phyloP scores from a whole-genome alignment of 35 echinoderm and acorn worm genomes.

The Apostichopus parvimensis region DNA sequence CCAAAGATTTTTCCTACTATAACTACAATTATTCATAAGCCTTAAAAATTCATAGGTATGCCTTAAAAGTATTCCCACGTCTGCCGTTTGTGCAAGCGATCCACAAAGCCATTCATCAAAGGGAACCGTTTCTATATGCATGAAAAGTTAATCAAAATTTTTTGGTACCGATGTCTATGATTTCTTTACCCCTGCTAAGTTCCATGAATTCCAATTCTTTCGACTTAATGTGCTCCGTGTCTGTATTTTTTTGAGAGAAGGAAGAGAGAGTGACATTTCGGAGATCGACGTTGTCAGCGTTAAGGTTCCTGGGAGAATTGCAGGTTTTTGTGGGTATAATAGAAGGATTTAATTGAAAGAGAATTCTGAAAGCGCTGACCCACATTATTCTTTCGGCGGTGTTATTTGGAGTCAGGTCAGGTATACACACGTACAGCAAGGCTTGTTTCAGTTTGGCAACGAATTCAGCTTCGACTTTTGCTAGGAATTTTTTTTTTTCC shows the following conservation, averaged over 20 bases:
- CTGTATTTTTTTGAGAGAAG: background rate
- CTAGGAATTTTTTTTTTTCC: too few species aligned
- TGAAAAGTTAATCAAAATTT: constrained; percentile 14
- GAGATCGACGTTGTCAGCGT: background rate
- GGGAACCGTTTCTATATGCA: constrained; percentile 7
- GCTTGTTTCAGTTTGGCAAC: too few species aligned
- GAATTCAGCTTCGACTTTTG: too few species aligned
- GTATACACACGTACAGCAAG: too few species aligned
- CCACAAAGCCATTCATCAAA: constrained; percentile 7
- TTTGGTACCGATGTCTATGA: background rate
- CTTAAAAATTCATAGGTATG: constrained; percentile 19
- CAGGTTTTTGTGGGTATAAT: background rate
- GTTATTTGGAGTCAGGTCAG: background rate
- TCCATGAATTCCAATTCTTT: background rate
- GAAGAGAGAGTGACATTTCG: background rate
- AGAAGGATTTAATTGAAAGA: constrained; percentile 14
- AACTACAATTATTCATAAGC: constrained; percentile 4
- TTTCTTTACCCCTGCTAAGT: background rate
- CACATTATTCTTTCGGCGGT: background rate
- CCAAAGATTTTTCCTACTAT: background rate
- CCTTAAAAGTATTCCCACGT: constrained; percentile 2
- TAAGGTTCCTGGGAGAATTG: constrained; percentile 20
- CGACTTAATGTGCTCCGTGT: background rate
- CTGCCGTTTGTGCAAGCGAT: constrained; percentile 11
- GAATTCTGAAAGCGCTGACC: constrained; percentile 6